Base-by-base conservation (phyloP, 2,888 invertebrate genomes). In the Oligia latruncula region DNA sequence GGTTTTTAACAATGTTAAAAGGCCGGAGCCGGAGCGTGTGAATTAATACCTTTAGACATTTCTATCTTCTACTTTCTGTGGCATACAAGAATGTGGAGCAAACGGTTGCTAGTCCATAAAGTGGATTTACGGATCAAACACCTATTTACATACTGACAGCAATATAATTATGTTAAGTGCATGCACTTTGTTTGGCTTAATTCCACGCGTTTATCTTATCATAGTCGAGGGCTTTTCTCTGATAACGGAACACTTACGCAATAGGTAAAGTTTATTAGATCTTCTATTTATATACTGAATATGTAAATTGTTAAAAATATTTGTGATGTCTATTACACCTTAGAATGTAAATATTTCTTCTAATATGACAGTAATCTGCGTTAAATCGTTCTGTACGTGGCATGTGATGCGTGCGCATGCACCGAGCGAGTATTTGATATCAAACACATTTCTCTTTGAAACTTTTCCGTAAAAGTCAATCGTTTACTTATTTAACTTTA, bases 291-390 rank as follows among this genome's bases (percentile, higher is more conserved):
- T 43, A 52, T 15, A 35, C 5, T 49, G 13, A 40, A n/a, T 17
- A 73, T 60, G 13, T n/a, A 52, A 68, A 64, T 75, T 23, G n/a
- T 8, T 60, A 3, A 43, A 72, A 49, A 80, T 72, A 80, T 68
- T 74, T 74, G 62, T 9, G 52, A 52, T 46, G 46, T 40, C 4
- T 58, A 79, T 49, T 52, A 29, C n/a, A 67, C 4, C 4, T 66
- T 49, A 4, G 43, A 15, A 58, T 55, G 20, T 40, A 23, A 67
- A 74, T 81, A 74, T 74, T 60, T 67, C n/a, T 11, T 65, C 2
- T 20, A 4, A 35, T 66, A 66, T 11, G 8, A 23, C 35, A 6
- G 29, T 73, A n/a, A 58, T 35, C 62, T n/a, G 8, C 0, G n/a
- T 29, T 52, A 15, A 20, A 46, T 46, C 1, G 5, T 40, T 78